Evolutionary conservation across 1,140 invertebrate genomes (phyloP).

Genomic region (Pseudoatta argentina): DNA sequence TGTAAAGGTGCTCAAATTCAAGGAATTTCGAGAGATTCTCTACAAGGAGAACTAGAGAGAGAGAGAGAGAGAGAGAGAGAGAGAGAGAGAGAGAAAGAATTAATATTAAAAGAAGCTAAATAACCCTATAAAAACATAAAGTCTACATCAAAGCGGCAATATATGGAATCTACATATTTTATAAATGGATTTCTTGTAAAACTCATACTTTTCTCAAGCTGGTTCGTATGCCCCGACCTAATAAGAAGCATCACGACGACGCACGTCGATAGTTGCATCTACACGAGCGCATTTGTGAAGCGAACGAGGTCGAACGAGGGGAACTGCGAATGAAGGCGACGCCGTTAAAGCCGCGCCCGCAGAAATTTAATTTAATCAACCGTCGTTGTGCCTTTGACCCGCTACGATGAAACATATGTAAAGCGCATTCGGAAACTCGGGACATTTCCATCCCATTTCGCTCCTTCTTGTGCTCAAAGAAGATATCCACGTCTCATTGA

Average conservation of each 20-base stretch:
- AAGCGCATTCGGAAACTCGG: slow-evolving; percentile 31
- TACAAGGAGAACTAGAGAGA: not conserved
- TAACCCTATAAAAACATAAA: not conserved
- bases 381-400: slow-evolving; percentile 56
- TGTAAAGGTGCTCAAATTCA: not conserved
- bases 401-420: slow-evolving; percentile 67
- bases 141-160: not conserved
- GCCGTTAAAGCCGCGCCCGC: slow-evolving; percentile 21
- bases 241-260: slow-evolving; percentile 14
- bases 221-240: not conserved
- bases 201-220: not conserved
- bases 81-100: too few relatives aligned
- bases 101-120: not conserved
- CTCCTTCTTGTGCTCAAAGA: not conserved
- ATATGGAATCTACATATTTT: not conserved
- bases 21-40: not conserved
- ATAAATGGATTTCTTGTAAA: not conserved
- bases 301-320: slow-evolving; percentile 49
- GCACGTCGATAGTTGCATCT: slow-evolving; percentile 22
- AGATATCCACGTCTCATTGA: slow-evolving; percentile 19
- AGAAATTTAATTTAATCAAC: slow-evolving; percentile 68
- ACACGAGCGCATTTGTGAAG: slow-evolving; percentile 27
- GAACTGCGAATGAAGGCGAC: slow-evolving; percentile 46
- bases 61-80: not conserved
- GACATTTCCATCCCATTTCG: slow-evolving; percentile 35